Base-by-base conservation (phyloP, 2,888 invertebrate species). In the Piscicola geometra region DNA sequence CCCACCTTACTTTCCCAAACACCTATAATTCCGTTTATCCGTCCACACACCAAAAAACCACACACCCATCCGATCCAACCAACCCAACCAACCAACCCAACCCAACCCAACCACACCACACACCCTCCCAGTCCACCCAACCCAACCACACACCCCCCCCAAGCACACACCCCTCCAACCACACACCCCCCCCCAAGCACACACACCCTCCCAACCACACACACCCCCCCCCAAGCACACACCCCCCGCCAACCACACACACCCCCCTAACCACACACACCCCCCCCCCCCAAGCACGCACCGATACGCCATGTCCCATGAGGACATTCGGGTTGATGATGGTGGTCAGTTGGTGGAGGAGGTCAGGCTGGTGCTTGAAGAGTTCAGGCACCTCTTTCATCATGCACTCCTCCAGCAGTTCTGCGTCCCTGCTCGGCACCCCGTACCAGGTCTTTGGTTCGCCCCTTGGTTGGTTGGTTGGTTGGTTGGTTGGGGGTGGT, bases 381-480 rank as follows among this genome's bases (percentile, higher is more conserved):
- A 99, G 87, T 85, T 98, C 98, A 0, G 98, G 98, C 0, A 97
- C 97, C 21, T 93, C 92, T 5, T 91, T 90, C 84, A 92, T 92
- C 94, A 99, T 96, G 0, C 93, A 93, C 68, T 91, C 90, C 85
- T 99, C 99, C 86, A 99, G 96, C 79, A 90, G 89, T 83, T 94
- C 94, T 0, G 98, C 99, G 82, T 92, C 90, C 5, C 89, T 89
- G 1, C 97, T 97, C 0, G 97, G 94, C 0, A 98, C 95, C 30
- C 99, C 99, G 84, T 99, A 99, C 94, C 93, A 92, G 1, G 95
- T 94, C 87, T 99, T 99, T 0, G 96, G 93, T 84, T 99, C 99
- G 47, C 99, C 99, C 88, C 89, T 89, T 5, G 5, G 32, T 28
- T 9, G 2, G 30, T 18, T 9, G 2, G n/a, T n/a, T 18, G 9